Conservation (phyloP, 2,113 vertebrate species). For the Pimephales promelas region DNA sequence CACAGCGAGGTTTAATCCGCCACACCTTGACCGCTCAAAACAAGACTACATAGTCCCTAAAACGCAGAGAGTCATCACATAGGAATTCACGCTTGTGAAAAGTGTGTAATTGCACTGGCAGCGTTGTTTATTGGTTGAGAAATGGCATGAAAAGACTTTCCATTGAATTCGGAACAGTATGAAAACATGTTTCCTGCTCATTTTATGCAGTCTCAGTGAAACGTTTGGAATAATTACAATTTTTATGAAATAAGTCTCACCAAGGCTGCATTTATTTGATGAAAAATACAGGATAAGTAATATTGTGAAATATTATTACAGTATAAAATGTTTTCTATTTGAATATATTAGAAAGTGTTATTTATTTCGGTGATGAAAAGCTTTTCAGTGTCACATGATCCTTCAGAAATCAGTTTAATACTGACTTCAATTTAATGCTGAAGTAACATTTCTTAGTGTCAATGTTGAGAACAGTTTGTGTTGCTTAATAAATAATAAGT, state of each 20-base stretch:
- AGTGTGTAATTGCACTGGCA: conserved; percentile 45
- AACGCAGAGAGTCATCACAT: background rate
- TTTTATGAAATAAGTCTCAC: background rate
- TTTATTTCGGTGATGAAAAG: background rate
- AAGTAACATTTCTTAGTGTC: background rate
- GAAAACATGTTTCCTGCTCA: background rate
- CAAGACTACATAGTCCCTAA: background rate
- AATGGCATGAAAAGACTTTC: conserved; percentile 4
- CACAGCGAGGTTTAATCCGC: conserved; percentile 20
- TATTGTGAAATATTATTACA: background rate
- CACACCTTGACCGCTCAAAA: conserved; percentile 33
- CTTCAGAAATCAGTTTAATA: background rate
- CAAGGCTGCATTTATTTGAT: background rate
- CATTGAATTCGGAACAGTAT: background rate
- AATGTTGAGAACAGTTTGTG: background rate
- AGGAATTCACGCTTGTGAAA: background rate
- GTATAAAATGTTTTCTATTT: background rate
- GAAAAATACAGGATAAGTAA: background rate
- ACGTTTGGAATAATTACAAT: background rate
- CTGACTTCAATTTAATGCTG: background rate
- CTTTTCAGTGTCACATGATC: background rate
- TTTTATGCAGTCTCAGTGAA: background rate
- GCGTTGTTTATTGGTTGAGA: background rate
- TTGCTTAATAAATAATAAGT: background rate
- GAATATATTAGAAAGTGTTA: no score